Base-by-base conservation (phyloP, 2,888 invertebrate genomes). In the Drosophila ustulata region DNA sequence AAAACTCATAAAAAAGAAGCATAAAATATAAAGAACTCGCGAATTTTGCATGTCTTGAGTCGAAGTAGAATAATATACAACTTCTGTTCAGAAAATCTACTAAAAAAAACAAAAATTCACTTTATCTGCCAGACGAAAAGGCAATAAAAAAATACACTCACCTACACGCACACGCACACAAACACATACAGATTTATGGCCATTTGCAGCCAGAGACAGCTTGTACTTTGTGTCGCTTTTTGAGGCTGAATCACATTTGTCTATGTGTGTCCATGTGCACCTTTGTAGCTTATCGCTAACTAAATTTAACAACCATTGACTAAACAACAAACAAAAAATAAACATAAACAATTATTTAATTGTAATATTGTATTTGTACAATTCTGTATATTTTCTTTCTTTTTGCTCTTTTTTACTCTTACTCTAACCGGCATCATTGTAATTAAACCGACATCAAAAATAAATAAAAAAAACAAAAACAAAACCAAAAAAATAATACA, bases 371-470 rank as follows among this genome's bases (percentile, higher is more conserved):
- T 79, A 73, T 78, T 72, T 78, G 84, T 87, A 75, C 58, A 80
- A 78, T 84, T 86, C 50, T 73, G 74, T 77, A 71, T 88, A 75
- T 82, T 82, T 80, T 85, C 75, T 88, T 78, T 80, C 80, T 78
- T 78, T 85, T 63, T 85, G 80, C 77, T 84, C 80, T 88, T 75
- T 78, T 73, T 79, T 56, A 56, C 55, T 85, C 72, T 64, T 57
- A 67, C 57, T 74, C 66, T 70, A 76, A 80, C 73, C 68, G 71
- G 63, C 68, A 65, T 70, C 70, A 66, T 53, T 75, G 70, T 72
- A 82, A 75, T 83, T 73, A 78, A 78, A 77, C 61, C 66, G 47
- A 66, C 68, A 64, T 46, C 45, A 55, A 50, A 39, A 41, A 46
- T n/a, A 43, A 43, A 43, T 26, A 32, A 26, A 52, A 5, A 52